Conservation (phyloP, 2,888 invertebrate genomes). For the Harpalus rubripes region DNA sequence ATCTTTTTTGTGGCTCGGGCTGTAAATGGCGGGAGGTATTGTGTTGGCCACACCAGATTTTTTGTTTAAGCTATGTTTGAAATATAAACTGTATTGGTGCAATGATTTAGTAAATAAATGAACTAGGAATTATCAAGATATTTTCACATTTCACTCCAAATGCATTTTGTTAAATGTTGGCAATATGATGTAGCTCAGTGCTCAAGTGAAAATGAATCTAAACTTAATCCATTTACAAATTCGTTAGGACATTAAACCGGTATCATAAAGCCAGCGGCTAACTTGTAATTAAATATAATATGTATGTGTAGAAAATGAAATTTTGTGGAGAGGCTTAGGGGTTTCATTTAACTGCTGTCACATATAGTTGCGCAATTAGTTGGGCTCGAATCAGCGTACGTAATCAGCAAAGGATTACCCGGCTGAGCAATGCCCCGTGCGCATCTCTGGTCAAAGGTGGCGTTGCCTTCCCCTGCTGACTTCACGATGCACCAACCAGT, state of each 20-base stretch:
- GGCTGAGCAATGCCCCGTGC: slow-evolving; percentile 15
- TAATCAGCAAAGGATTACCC: slow-evolving; percentile 60
- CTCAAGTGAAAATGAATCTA: slow-evolving; percentile 17
- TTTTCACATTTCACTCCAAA: no score
- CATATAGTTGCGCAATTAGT: slow-evolving; percentile 50
- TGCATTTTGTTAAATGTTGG: no score
- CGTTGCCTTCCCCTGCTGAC: neutral
- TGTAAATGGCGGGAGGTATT: no score
- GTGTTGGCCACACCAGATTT: no score
- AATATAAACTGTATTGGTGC: no score
- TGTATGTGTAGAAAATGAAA: slow-evolving; percentile 57
- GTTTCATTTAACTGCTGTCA: slow-evolving; percentile 39
- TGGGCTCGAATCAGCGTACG: slow-evolving; percentile 31
- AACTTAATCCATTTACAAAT: slow-evolving; percentile 26
- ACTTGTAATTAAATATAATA: slow-evolving; percentile 54
- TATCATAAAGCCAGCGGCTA: slow-evolving; percentile 23
- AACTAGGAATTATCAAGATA: no score
- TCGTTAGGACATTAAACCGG: slow-evolving; percentile 31
- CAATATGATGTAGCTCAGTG: no score
- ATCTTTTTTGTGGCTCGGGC: no score
- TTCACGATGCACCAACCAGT: neutral
- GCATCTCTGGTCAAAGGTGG: slow-evolving; percentile 54
- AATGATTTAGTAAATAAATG: no score
- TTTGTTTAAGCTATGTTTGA: no score
- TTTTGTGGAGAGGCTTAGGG: slow-evolving; percentile 14